Base-by-base conservation (phyloP, 2,888 invertebrate species). In the Augochlorella aurata region DNA sequence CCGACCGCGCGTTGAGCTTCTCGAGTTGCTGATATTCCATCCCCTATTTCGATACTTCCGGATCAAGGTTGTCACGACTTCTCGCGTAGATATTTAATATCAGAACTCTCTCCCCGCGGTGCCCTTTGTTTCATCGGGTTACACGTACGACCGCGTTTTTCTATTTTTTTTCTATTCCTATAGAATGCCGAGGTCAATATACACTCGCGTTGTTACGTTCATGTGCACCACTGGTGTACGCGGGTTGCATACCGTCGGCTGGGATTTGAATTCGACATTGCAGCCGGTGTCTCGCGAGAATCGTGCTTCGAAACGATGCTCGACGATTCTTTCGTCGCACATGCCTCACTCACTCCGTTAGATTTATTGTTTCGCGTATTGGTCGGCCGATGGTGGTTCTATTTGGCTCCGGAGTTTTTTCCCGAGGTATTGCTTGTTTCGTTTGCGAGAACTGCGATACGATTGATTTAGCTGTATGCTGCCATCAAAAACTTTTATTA, bases 71-170 rank as follows among this genome's bases (percentile, higher is more conserved):
- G 58, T 5, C 3, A 14, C 47, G 24, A 14, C 2, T 58, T 38
- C 58, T 44, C 66, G 38, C 54, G 71, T 52, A 72, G 77, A 79
- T 78, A n/a, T n/a, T n/a, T n/a, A 61, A 77, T 67, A 77, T 79
- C 77, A 78, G 77, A 77, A 71, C 67, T 66, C 16, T 29, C 29
- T 38, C 29, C 24, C 21, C 24, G 38, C 45, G 66, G 52, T 54
- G 58, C 58, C 70, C 58, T 79, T 49, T 24, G 29, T 47, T 72
- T 8, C 79, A 29, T 21, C 58, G 44, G 54, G 54, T 61, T 71
- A 77, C 52, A 50, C 54, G 38, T 45, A 7, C 50, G 21, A 8
- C 29, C 16, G 61, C 8, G 14, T 61, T 29, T 50, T 5, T 44
- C 18, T n/a, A 47, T 3, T 65, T 77, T 68, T 47, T 18, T 18